Evolutionary conservation across 1,140 invertebrate genomes (phyloP).

Genomic region (Microplitis mediator): DNA sequence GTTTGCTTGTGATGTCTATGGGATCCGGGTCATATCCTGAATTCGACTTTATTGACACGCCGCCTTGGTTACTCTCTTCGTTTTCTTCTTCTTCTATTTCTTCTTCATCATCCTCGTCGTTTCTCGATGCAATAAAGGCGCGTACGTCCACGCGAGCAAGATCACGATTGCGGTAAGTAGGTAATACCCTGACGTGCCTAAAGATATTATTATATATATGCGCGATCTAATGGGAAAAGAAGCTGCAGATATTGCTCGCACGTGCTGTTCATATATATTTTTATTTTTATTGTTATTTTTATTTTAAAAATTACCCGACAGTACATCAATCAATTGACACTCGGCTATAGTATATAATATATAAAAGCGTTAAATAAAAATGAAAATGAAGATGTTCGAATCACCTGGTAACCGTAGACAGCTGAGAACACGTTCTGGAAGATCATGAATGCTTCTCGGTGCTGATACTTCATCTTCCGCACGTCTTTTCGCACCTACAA

Average conservation of each 20-base stretch:
- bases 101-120: neutral
- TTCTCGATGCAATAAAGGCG: neutral
- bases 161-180: slow-evolving; percentile 30
- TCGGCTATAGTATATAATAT: neutral
- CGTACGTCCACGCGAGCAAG: slow-evolving; percentile 10
- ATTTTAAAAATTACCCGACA: neutral
- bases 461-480: slow-evolving; percentile 49
- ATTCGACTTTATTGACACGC: slow-evolving; percentile 40
- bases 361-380: slow-evolving; percentile 1
- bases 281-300: neutral
- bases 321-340: neutral
- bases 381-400: slow-evolving; percentile 17
- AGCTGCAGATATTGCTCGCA: neutral
- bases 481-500: slow-evolving; percentile 57
- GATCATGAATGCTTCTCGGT: slow-evolving; percentile 55
- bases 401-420: slow-evolving; percentile 58
- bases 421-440: slow-evolving; percentile 54
- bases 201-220: too few species aligned
- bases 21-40: slow-evolving; percentile 56
- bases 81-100: neutral
- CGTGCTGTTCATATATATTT: neutral
- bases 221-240: slow-evolving; percentile 1
- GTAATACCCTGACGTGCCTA: slow-evolving; percentile 9
- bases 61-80: slow-evolving; percentile 22
- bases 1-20: slow-evolving; percentile 29